phyloP scores from a whole-genome alignment of 2,113 vertebrate species.

The Indri indri region DNA sequence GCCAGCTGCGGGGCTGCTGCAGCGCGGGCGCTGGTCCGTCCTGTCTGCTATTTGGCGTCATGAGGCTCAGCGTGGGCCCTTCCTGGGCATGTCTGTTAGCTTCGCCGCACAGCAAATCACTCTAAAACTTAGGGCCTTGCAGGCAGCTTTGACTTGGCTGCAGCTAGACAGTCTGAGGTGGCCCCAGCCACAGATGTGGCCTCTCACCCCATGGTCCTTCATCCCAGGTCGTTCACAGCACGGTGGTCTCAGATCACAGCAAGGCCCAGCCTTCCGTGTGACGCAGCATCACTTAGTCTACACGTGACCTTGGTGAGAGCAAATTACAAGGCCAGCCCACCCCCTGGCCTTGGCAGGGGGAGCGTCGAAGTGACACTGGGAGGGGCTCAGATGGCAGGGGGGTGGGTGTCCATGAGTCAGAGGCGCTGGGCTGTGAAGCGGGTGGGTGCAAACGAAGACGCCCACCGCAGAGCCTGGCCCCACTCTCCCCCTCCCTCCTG shows the following conservation, averaged over 20 bases:
- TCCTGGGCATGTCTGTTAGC: too few relatives aligned
- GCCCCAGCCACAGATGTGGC: not conserved
- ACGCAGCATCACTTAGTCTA: not conserved
- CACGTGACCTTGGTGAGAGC: rapidly evolving
- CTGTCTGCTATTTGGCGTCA: too few relatives aligned
- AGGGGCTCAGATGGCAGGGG: not conserved
- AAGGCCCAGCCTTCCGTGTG: not conserved
- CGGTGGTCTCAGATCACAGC: rapidly evolving
- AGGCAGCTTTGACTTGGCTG: not conserved
- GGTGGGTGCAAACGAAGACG: not conserved
- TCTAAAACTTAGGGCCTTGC: not conserved
- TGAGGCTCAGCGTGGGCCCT: not conserved
- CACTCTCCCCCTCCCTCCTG: not conserved
- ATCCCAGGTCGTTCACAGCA: not conserved
- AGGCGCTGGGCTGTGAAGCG: not conserved
- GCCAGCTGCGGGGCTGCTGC: not conserved
- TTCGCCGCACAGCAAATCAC: rapidly evolving
- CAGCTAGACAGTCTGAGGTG: too few relatives aligned
- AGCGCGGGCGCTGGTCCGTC: rapidly evolving
- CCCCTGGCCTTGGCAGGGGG: rapidly evolving
- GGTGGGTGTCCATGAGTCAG: not conserved
- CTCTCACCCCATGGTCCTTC: not conserved
- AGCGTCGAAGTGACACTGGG: too few relatives aligned
- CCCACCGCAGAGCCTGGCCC: rapidly evolving
- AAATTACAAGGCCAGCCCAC: not conserved